Evolutionary conservation across 92 coral and sea anemone species (phyloP).

Genomic region (Actinernus sp.): DNA sequence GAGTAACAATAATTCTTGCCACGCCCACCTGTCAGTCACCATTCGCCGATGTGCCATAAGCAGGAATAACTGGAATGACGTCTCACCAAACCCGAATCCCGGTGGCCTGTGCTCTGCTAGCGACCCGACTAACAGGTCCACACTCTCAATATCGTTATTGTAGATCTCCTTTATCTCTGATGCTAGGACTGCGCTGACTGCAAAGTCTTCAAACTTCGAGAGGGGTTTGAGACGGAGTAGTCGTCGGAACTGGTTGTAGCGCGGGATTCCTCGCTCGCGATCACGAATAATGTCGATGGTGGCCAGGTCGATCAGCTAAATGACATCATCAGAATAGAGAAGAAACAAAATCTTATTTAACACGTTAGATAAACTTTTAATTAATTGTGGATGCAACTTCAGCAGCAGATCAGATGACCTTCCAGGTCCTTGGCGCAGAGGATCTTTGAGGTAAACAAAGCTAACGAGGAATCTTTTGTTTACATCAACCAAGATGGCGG

Average conservation of each 20-base stretch:
- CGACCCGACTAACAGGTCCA: conserved; percentile 80
- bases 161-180: conserved; percentile 57
- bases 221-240: conserved; percentile 50
- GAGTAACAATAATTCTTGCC: too few species aligned
- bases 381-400: background rate
- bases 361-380: background rate
- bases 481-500: too few species aligned
- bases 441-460: too few species aligned
- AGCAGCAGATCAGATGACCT: background rate
- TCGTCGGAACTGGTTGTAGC: conserved; percentile 87
- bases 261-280: conserved; percentile 86
- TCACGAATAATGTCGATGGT: conserved; percentile 83
- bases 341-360: background rate
- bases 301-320: conserved; percentile 75
- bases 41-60: conserved; percentile 90
- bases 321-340: too few species aligned
- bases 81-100: conserved; percentile 89
- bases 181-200: conserved; percentile 53
- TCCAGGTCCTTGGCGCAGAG: background rate
- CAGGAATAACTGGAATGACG: conserved; percentile 80
- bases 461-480: too few species aligned
- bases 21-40: conserved; percentile 76
- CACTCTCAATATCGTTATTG: conserved; percentile 67
- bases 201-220: conserved; percentile 53
- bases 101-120: conserved; percentile 78